Percentiles rank a stretch among this genome's conserved stretches.
Conservation (phyloP, 2,797 vertebrate genomes). For the Sebastes melanostomus region DNA sequence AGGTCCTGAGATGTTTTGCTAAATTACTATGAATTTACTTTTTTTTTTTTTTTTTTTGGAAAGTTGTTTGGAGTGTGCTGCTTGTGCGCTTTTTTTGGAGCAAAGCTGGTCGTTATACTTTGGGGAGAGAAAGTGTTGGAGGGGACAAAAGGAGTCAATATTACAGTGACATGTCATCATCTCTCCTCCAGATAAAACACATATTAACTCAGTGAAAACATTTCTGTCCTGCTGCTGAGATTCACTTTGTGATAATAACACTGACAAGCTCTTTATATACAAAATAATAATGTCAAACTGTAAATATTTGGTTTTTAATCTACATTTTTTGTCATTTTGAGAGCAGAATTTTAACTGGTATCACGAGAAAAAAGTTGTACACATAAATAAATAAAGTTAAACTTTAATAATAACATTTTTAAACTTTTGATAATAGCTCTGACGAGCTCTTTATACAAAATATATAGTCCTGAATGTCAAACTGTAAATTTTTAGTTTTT, state of each 20-base stretch:
- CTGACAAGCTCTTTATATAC: background rate
- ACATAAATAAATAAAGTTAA: background rate
- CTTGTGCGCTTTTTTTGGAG: background rate
- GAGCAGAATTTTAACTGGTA: background rate
- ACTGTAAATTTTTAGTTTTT: background rate
- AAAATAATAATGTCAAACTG: background rate
- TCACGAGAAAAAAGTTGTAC: background rate
- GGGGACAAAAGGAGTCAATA: background rate
- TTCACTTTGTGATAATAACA: background rate
- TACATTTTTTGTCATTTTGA: background rate
- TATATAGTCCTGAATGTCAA: background rate
- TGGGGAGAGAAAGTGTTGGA: background rate
- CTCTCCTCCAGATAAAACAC: background rate
- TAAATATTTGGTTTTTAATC: background rate
- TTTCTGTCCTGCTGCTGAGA: background rate
- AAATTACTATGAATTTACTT: slow-evolving; percentile 43
- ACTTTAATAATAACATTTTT: too few species aligned
- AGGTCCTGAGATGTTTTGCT: slow-evolving; percentile 64
- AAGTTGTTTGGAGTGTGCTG: background rate
- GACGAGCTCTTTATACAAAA: background rate
- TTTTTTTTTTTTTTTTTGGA: background rate
- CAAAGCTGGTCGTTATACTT: background rate
- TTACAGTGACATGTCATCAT: background rate
- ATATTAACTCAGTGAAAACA: background rate
- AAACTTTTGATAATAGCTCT: too few species aligned